These are phyloP conservation scores for Acanthococcus lagerstroemiae DNA, from an alignment of 2,888 invertebrate species.

Conservation along the genomic window DNA sequence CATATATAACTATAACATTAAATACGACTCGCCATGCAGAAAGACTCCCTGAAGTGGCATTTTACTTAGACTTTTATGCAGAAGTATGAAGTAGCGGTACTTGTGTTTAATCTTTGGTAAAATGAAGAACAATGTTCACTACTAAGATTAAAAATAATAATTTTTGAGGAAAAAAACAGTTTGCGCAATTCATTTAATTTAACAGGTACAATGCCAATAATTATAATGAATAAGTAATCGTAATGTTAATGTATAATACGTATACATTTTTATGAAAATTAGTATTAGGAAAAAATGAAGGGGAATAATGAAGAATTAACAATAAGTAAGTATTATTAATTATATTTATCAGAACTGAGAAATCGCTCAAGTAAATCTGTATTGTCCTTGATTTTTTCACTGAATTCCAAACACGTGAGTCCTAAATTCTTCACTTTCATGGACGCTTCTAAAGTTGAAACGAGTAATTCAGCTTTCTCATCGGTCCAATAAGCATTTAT, in stretches of 20 bases:
- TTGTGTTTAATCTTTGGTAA: no score
- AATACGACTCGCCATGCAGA: neutral
- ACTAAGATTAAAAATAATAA: neutral
- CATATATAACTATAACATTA: neutral
- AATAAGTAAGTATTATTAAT: neutral
- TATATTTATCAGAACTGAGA: neutral
- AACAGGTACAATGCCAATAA: no score
- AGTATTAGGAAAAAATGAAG: neutral
- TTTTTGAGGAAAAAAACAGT: neutral
- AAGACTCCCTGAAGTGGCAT: no score
- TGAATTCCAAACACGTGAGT: conserved; percentile 20
- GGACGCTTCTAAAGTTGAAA: conserved; percentile 16
- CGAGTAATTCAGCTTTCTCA: conserved; percentile 5
- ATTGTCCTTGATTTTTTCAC: neutral
- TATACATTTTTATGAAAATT: no score
- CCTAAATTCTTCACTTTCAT: conserved; percentile 11
- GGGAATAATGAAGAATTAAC: neutral
- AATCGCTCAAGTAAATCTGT: neutral
- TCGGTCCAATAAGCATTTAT: conserved; percentile 21
- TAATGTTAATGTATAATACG: no score
- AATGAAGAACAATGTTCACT: no score
- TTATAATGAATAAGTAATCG: no score
- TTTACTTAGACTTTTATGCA: no score
- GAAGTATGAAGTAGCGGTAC: no score
- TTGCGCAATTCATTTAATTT: neutral